These are phyloP conservation scores for Actenoides lindsayi DNA, from an alignment of 2,113 vertebrate genomes.

Conservation along the genomic window DNA sequence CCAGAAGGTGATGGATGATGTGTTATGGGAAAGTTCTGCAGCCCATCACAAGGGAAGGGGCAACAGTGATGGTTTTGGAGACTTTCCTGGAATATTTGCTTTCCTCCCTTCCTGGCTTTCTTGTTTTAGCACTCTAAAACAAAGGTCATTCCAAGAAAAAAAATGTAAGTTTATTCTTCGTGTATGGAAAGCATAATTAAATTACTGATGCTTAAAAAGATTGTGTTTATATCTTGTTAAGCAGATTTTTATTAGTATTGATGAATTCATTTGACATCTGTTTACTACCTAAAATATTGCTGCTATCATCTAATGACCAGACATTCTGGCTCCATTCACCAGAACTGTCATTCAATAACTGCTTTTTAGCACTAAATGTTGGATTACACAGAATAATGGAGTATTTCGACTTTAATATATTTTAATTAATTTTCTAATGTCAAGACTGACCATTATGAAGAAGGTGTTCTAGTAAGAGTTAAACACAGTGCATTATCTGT, in stretches of 20 bases:
- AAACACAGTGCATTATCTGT: not conserved
- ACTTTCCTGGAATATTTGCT: not conserved
- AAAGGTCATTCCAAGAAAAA: not conserved
- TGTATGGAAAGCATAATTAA: not conserved
- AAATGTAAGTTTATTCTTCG: not conserved
- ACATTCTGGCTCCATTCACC: conserved; percentile 68
- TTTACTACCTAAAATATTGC: conserved; percentile 68
- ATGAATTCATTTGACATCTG: conserved; percentile 69
- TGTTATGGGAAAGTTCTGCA: not conserved
- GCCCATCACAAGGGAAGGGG: not conserved
- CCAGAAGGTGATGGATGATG: not conserved
- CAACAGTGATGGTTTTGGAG: not conserved
- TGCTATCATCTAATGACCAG: conserved; percentile 63
- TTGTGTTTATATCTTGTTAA: conserved; percentile 37
- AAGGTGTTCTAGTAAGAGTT: conserved; percentile 44
- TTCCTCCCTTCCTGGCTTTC: not conserved
- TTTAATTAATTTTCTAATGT: conserved; percentile 60
- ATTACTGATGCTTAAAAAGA: conserved; percentile 53
- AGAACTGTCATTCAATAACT: conserved; percentile 57
- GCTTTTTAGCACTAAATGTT: conserved; percentile 52
- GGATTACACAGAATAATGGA: conserved; percentile 19
- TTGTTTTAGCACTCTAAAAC: not conserved
- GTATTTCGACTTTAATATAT: conserved; percentile 42
- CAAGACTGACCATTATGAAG: not conserved
- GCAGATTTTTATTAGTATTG: conserved; percentile 63